Evolutionary conservation across 2,888 invertebrate genomes (phyloP).

Genomic region (Scaeva pyrastri): DNA sequence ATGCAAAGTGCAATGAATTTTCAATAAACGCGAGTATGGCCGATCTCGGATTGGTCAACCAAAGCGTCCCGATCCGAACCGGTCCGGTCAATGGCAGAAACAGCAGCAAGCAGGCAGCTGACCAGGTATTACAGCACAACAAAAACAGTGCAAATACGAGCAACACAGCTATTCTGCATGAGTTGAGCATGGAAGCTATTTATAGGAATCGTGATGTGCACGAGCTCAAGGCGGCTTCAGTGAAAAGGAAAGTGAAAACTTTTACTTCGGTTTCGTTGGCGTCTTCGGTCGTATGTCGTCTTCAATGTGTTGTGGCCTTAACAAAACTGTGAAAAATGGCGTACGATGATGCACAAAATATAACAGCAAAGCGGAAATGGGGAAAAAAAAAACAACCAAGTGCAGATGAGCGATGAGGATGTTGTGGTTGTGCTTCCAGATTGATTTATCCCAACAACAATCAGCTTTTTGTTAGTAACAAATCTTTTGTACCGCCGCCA

Average conservation of each 20-base stretch:
- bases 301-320: conserved; percentile 26
- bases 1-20: conserved; percentile 75
- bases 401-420: conserved; percentile 43
- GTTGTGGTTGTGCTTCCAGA: conserved; percentile 48
- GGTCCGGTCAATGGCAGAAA: conserved; percentile 25
- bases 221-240: conserved; percentile 33
- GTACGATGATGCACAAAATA: conserved; percentile 45
- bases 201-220: conserved; percentile 3
- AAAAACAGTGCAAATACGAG: conserved; percentile 68
- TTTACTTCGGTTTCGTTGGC: conserved; percentile 57
- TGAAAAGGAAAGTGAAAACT: conserved; percentile 76
- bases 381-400: conserved; percentile 22
- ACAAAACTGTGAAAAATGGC: conserved; percentile 29
- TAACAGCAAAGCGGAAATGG: conserved; percentile 64
- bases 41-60: conserved; percentile 14
- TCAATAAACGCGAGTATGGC: conserved; percentile 36
- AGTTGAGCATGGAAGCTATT: background rate
- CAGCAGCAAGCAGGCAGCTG: background rate
- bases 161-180: conserved; percentile 39
- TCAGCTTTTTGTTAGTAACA: conserved; percentile 29
- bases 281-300: conserved; percentile 12
- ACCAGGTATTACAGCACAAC: conserved; percentile 69
- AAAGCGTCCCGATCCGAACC: background rate
- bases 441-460: conserved; percentile 47
- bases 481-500: conserved; percentile 4